Evolutionary conservation across 2,888 invertebrate species (phyloP).

Genomic region (Papilio protenor): DNA sequence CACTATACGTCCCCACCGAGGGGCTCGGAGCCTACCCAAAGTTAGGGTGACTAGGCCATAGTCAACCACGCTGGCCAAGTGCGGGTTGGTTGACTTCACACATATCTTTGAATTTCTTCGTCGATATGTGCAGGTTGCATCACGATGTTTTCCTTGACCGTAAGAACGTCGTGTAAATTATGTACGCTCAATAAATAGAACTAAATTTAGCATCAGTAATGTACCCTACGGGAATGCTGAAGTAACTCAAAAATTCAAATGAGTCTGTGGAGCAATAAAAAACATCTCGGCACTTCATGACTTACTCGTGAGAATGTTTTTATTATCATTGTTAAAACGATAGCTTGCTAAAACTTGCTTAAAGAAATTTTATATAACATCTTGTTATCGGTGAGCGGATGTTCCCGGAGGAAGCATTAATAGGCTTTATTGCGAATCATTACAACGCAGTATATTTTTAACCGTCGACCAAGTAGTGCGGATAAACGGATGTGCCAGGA

Average conservation of each 20-base stretch:
- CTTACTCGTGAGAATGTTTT: not conserved
- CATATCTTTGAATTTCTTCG: no score
- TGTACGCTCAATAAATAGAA: not conserved
- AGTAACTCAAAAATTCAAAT: not conserved
- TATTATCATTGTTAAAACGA: not conserved
- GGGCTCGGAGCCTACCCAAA: no score
- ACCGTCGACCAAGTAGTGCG: not conserved
- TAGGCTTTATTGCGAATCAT: constrained; percentile 24
- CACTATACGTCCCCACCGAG: no score
- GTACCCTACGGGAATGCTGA: not conserved
- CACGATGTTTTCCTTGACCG: no score
- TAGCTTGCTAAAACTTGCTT: not conserved
- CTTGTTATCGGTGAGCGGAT: constrained; percentile 35
- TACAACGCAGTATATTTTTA: constrained; percentile 18
- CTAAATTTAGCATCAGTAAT: not conserved
- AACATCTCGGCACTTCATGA: not conserved
- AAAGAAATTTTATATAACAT: not conserved
- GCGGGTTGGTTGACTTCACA: no score
- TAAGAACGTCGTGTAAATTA: no score
- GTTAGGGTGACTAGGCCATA: no score
- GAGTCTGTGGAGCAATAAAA: not conserved
- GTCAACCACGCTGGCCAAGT: no score
- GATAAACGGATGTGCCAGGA: not conserved
- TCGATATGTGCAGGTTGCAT: no score
- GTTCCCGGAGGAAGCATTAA: constrained; percentile 33